A percentile compares a stretch with the other conserved stretches of the same genome.
These are phyloP conservation scores for Stenopsyche tienmushanensis DNA, from an alignment of 1,140 invertebrate genomes.

Conservation along the genomic window DNA sequence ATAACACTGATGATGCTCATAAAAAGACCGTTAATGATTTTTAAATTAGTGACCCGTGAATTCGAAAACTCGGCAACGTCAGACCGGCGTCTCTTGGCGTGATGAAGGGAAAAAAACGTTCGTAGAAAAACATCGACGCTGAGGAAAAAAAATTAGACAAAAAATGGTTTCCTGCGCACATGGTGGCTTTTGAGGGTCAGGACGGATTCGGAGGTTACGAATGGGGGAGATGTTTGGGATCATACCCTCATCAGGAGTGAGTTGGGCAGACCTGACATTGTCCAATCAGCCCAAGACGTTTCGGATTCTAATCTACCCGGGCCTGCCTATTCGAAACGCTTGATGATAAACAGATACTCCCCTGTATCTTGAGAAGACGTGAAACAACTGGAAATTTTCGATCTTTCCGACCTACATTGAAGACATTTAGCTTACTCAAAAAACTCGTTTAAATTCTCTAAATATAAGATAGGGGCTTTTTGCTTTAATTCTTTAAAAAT, in stretches of 20 bases:
- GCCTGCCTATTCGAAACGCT: conserved; percentile 2
- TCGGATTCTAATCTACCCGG: conserved; percentile 26
- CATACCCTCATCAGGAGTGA: conserved; percentile 25
- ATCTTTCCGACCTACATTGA: too few species aligned
- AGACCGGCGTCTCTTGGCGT: background rate
- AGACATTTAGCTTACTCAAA: too few species aligned
- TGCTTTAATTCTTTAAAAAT: too few species aligned
- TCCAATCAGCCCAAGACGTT: conserved; percentile 28
- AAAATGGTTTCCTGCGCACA: conserved; percentile 28
- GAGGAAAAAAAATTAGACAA: too few species aligned
- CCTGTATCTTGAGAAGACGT: conserved; percentile 12
- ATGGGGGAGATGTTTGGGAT: conserved; percentile 3
- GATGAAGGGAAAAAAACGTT: conserved; percentile 1
- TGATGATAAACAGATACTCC: conserved; percentile 27
- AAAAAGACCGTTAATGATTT: conserved; percentile 39
- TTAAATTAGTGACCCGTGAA: conserved; percentile 38
- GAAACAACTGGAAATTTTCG: too few species aligned
- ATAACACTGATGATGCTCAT: conserved; percentile 13
- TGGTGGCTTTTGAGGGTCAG: conserved; percentile 11
- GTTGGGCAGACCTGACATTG: conserved; percentile 25
- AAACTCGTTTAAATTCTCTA: too few species aligned
- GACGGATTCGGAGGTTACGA: conserved; percentile 8
- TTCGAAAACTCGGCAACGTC: background rate
- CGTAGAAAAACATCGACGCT: background rate
- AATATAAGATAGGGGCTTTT: too few species aligned